Conservation (phyloP, 2,113 vertebrate genomes). For the Andinoacara biseriatus region DNA sequence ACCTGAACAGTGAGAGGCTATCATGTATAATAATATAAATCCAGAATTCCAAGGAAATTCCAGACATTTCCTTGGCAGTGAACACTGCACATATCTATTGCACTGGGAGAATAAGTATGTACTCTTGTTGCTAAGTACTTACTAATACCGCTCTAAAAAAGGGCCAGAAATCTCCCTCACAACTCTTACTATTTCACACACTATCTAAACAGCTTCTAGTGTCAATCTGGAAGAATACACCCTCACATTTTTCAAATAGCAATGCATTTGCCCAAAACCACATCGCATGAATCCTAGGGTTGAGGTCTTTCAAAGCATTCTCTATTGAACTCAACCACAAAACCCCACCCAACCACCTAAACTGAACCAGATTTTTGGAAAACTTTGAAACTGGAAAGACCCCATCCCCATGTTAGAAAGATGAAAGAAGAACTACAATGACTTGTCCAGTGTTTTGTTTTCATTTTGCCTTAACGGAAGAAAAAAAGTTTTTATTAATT, state of each 20-base stretch:
- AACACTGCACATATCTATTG: constrained; percentile 9
- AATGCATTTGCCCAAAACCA: constrained; percentile 74
- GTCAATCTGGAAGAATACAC: constrained; percentile 46
- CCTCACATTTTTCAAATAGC: constrained; percentile 76
- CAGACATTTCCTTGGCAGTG: constrained; percentile 25
- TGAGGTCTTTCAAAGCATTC: constrained; percentile 77
- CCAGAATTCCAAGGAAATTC: background rate
- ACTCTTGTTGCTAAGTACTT: background rate
- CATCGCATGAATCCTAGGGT: constrained; percentile 73
- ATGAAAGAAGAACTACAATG: constrained; percentile 18
- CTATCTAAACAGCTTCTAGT: constrained; percentile 35
- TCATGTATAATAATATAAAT: constrained; percentile 9
- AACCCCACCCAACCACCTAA: constrained; percentile 79
- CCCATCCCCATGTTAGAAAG: constrained; percentile 4
- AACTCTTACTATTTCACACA: constrained; percentile 17
- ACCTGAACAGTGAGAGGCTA: background rate
- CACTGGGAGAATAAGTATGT: constrained; percentile 12
- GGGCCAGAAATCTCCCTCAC: background rate
- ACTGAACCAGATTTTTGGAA: constrained; percentile 73
- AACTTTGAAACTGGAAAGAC: constrained; percentile 59
- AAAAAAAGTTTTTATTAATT: background rate
- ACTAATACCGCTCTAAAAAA: background rate
- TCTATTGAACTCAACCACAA: constrained; percentile 70
- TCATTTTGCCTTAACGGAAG: background rate
- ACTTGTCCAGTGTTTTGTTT: constrained; percentile 13